These are phyloP conservation scores for Sebastes diploproa DNA, from an alignment of 2,797 vertebrate species.

Conservation along the genomic window DNA sequence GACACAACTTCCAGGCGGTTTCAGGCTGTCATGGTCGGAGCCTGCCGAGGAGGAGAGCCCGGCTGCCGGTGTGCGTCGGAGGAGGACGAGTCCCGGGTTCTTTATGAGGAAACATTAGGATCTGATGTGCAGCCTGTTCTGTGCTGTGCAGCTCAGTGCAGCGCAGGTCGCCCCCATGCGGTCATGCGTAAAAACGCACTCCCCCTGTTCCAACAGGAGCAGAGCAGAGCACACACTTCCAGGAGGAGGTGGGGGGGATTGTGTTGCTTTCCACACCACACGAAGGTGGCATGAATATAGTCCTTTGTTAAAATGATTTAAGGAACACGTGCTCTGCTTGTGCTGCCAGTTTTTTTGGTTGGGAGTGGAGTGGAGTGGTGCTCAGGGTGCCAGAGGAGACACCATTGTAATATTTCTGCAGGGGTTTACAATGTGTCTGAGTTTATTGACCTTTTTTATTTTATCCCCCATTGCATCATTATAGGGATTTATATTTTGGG, in stretches of 20 bases:
- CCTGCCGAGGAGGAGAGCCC: conserved; percentile 64
- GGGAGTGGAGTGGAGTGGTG: conserved; percentile 1
- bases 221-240: not conserved
- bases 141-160: conserved; percentile 47
- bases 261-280: conserved; percentile 40
- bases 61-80: conserved; percentile 65
- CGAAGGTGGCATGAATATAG: conserved; percentile 41
- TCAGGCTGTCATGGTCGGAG: conserved; percentile 54
- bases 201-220: not conserved
- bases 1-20: conserved; percentile 34
- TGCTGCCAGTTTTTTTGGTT: conserved; percentile 14
- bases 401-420: conserved; percentile 2
- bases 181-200: conserved; percentile 64
- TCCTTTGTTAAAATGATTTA: conserved; percentile 54
- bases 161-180: conserved; percentile 82
- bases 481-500: conserved; percentile 38
- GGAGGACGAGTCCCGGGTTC: conserved; percentile 71
- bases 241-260: conserved; percentile 7
- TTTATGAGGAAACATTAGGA: conserved; percentile 60
- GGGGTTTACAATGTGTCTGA: conserved; percentile 36
- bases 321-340: conserved; percentile 30
- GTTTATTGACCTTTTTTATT: conserved; percentile 40
- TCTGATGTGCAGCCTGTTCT: not conserved
- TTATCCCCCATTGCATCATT: conserved; percentile 23
- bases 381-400: conserved; percentile 11